A percentile compares a stretch with the other conserved stretches of the same genome.
phyloP scores from a whole-genome alignment of 2,888 invertebrate genomes.

The Leptothorax acervorum region DNA sequence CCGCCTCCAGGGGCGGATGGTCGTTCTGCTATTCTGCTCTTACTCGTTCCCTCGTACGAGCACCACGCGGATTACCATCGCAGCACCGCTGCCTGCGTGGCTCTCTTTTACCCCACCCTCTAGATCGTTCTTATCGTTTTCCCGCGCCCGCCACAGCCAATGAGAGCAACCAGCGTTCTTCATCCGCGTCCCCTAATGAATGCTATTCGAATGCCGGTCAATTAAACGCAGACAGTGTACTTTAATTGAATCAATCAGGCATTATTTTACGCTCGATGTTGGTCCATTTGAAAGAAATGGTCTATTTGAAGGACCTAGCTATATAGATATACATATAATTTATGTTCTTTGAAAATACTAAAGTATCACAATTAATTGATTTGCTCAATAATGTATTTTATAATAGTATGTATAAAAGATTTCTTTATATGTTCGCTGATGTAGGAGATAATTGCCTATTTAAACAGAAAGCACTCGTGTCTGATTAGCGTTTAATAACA shows the following conservation, averaged over 20 bases:
- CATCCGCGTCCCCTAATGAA: conserved; percentile 1
- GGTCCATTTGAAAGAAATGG: not conserved
- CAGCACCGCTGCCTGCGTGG: conserved; percentile 54
- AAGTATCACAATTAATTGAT: not conserved
- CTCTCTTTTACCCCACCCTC: conserved; percentile 47
- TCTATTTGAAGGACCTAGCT: not conserved
- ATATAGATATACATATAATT: too few relatives aligned
- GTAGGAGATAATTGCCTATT: not conserved
- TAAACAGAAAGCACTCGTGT: not conserved
- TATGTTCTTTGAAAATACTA: not conserved
- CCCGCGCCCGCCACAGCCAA: not conserved
- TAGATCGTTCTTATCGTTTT: conserved; percentile 30
- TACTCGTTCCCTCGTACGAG: conserved; percentile 54
- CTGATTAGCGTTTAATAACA: not conserved
- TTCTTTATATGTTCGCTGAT: not conserved
- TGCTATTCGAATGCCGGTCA: conserved; percentile 8
- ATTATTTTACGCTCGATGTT: conserved; percentile 12
- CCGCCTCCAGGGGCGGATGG: conserved; percentile 72
- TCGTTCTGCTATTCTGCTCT: conserved; percentile 31
- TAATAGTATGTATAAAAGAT: not conserved
- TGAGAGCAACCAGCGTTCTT: not conserved
- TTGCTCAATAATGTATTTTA: not conserved
- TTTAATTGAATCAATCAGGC: not conserved
- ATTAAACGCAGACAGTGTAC: conserved; percentile 19
- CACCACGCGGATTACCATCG: conserved; percentile 67